These are phyloP conservation scores for Axinella damicornis DNA, from an alignment of 37 sponge, comb jelly and placozoan species.

Conservation along the genomic window DNA sequence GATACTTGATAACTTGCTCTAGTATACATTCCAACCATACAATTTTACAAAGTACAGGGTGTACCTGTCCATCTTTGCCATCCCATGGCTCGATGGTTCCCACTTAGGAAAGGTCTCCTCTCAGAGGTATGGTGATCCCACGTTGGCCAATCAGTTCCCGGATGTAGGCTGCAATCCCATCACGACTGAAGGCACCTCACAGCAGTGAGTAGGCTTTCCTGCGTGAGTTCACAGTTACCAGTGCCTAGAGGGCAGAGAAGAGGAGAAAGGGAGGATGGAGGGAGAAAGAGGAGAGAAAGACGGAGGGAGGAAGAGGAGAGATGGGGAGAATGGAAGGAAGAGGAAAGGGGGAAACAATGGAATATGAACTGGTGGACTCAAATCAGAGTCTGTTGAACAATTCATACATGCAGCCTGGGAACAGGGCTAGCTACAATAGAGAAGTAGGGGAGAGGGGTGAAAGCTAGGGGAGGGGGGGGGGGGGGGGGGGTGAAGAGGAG, in stretches of 20 bases:
- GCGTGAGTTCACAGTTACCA: slow-evolving; percentile 80
- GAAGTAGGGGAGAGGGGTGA: not conserved
- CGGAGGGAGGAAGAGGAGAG: not conserved
- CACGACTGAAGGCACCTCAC: slow-evolving; percentile 81
- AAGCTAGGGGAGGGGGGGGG: too few species aligned
- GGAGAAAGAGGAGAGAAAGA: slow-evolving; percentile 1
- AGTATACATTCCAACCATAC: too few species aligned
- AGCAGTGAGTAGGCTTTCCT: slow-evolving; percentile 81
- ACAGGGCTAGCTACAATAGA: too few species aligned
- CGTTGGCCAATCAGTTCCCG: slow-evolving; percentile 69
- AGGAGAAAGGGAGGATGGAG: not conserved
- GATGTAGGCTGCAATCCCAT: slow-evolving; percentile 85
- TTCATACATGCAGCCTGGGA: too few species aligned
- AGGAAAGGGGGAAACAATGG: not conserved
- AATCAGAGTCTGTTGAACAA: too few species aligned
- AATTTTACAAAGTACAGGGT: too few species aligned
- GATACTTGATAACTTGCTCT: too few species aligned
- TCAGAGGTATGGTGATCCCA: slow-evolving; percentile 58
- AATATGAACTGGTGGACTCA: too few species aligned
- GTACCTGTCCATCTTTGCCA: slow-evolving; percentile 97
- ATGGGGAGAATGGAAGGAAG: not conserved
- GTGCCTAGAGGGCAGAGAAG: slow-evolving; percentile 50
- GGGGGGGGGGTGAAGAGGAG: too few species aligned
- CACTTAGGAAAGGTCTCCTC: slow-evolving; percentile 70
- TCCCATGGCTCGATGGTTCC: slow-evolving; percentile 88